phyloP scores from a whole-genome alignment of 2,113 vertebrate species.

The Halichoerus grypus region DNA sequence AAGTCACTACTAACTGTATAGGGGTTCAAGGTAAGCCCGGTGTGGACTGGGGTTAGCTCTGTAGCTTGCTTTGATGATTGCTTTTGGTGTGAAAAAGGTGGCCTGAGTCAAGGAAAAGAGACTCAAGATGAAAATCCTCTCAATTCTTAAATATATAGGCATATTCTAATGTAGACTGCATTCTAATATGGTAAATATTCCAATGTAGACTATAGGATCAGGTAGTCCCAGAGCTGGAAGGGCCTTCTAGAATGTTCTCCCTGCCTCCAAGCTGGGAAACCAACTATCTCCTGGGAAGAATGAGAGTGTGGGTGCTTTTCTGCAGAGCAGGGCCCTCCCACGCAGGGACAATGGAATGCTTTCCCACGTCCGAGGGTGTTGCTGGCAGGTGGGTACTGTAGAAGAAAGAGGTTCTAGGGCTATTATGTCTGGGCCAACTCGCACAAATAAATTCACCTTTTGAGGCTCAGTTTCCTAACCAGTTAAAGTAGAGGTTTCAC shows the following conservation, averaged over 20 bases:
- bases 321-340: background rate
- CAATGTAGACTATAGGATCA: conserved; percentile 71
- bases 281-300: background rate
- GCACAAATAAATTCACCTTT: background rate
- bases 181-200: conserved; percentile 73
- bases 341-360: background rate
- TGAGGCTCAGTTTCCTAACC: background rate
- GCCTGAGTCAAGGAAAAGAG: conserved; percentile 62
- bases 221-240: conserved; percentile 36
- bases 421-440: background rate
- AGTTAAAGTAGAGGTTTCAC: conserved; percentile 5
- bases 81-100: conserved; percentile 51
- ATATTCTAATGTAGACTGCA: conserved; percentile 67
- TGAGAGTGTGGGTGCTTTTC: background rate
- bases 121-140: conserved; percentile 72
- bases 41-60: background rate
- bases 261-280: background rate
- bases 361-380: background rate
- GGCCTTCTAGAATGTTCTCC: background rate
- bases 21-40: background rate
- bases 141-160: conserved; percentile 80
- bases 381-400: background rate
- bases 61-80: background rate
- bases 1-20: background rate
- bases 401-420: background rate